phyloP scores from a whole-genome alignment of 1,140 invertebrate genomes.

The Drosophila funebris region DNA sequence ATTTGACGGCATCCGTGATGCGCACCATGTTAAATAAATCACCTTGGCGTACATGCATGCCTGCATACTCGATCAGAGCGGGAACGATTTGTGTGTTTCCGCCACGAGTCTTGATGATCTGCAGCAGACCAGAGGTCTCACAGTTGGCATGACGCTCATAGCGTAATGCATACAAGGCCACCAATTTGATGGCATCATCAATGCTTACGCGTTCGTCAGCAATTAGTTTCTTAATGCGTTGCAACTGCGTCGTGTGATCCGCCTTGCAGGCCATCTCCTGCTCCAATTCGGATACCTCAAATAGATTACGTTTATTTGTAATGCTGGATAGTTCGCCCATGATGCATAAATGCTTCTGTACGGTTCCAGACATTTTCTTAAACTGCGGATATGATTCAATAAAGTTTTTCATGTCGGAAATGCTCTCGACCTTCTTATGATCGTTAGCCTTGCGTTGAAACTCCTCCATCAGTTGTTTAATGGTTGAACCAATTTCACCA shows the following conservation, averaged over 20 bases:
- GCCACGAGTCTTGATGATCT: conserved; percentile 90
- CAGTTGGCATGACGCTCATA: conserved; percentile 96
- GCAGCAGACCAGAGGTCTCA: conserved; percentile 90
- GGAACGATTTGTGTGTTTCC: conserved; percentile 87
- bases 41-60: conserved; percentile 89
- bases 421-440: conserved; percentile 98
- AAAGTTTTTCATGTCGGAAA: conserved; percentile 99
- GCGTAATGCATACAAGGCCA: conserved; percentile 96
- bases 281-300: conserved; percentile 97
- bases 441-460: conserved; percentile 98
- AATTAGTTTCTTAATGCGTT: conserved; percentile 90
- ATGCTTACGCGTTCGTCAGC: conserved; percentile 89
- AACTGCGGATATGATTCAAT: conserved; percentile 99
- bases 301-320: conserved; percentile 90
- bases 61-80: conserved; percentile 91
- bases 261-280: conserved; percentile 97
- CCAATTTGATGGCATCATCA: conserved; percentile 93
- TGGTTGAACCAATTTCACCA: conserved; percentile 98
- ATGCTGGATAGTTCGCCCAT: conserved; percentile 96
- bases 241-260: conserved; percentile 94
- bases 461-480: conserved; percentile 98
- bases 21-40: conserved; percentile 90
- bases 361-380: conserved; percentile 99
- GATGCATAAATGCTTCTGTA: conserved; percentile 98
- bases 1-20: conserved; percentile 94